Evolutionary conservation across 1,140 invertebrate genomes (phyloP).

Genomic region (Nebria ingens): DNA sequence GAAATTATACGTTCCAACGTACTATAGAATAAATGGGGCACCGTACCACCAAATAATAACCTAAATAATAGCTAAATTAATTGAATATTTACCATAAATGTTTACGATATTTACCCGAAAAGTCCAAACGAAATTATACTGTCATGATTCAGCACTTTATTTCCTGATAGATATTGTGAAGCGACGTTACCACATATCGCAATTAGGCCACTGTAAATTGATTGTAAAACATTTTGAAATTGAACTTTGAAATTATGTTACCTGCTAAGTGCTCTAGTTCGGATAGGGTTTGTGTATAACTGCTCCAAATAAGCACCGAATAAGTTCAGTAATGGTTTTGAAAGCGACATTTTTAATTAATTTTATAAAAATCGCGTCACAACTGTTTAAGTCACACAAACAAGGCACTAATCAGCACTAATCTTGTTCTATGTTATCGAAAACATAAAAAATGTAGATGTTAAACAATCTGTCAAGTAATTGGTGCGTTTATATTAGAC

Average conservation of each 20-base stretch:
- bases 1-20: constrained; percentile 45
- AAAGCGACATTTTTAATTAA: constrained; percentile 48
- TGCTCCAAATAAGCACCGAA: constrained; percentile 55
- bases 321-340: constrained; percentile 55
- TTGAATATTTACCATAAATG: background rate
- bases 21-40: constrained; percentile 62
- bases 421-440: too few relatives aligned
- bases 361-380: background rate
- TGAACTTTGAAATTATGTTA: constrained; percentile 31
- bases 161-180: constrained; percentile 51
- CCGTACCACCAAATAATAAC: constrained; percentile 56
- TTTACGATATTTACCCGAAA: constrained; percentile 49
- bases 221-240: constrained; percentile 11
- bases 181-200: constrained; percentile 52
- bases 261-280: constrained; percentile 63
- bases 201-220: constrained; percentile 44
- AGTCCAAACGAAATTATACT: constrained; percentile 55
- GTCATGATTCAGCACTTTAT: constrained; percentile 46
- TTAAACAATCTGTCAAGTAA: too few relatives aligned
- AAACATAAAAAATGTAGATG: too few relatives aligned
- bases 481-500: too few relatives aligned
- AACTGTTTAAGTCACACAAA: too few relatives aligned
- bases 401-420: too few relatives aligned
- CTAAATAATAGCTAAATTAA: constrained; percentile 34
- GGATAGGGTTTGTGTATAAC: constrained; percentile 55